Base-by-base conservation (phyloP, 2,888 invertebrate species). In the Drosophila buzzatii region DNA sequence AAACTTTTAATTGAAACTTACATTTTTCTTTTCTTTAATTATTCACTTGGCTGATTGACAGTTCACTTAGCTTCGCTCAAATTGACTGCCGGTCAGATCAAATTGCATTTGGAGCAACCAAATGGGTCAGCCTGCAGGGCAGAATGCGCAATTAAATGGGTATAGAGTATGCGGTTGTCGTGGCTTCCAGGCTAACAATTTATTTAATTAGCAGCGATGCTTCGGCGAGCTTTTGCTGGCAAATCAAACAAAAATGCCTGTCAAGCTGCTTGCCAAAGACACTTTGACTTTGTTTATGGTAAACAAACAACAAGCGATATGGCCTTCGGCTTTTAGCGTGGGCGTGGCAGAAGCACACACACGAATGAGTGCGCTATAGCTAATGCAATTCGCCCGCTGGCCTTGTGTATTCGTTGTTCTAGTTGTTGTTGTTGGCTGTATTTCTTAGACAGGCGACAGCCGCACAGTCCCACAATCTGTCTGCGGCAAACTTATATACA, bases 271-370 rank as follows among this genome's bases (percentile, higher is more conserved):
- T 76, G 85, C 74, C 80, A 80, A 81, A 85, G 87, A 82, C 89
- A 85, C 82, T 85, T 83, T 85, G 89, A 79, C 89, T 85, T 79
- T 85, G 89, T 88, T 88, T 85, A 85, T 86, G 76, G 83, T 83
- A 85, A 85, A 75, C 89, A 85, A 76, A 70, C 80, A 77, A 80
- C 83, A 77, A 85, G 78, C 81, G 74, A 79, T 76, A 72, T 73
- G 85, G 68, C 84, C 85, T 79, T 79, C 72, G 65, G 78, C 71
- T 59, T 56, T 58, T 69, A 37, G 39, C 56, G 56, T 69, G 76
- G 82, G 82, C 72, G 81, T 81, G 79, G 65, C 55, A 56, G 18
- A 20, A n/a, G 23, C 23, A 23, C 23, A 58, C 52, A 49, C 8
- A 51, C 16, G 49, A 7, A 51, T 20, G 7, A 9, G 44, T 20